Evolutionary conservation across 2,888 invertebrate species (phyloP).

Genomic region (Drosophila austrosaltans): DNA sequence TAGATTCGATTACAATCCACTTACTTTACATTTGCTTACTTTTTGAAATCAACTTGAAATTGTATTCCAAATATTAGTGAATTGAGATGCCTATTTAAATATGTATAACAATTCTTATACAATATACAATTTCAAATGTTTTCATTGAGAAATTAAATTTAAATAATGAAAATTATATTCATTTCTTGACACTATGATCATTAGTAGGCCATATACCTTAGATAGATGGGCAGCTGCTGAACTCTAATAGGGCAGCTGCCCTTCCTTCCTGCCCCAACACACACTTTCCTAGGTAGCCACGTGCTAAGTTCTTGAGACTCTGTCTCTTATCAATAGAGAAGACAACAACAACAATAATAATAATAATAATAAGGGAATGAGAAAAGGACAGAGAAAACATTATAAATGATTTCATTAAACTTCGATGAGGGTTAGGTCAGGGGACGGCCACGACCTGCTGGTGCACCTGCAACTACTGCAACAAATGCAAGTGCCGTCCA

Average conservation of each 20-base stretch:
- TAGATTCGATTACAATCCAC: too few relatives aligned
- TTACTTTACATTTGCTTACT: too few relatives aligned
- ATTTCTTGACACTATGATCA: background rate
- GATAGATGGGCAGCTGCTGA: slow-evolving; percentile 5
- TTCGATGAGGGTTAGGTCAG: slow-evolving; percentile 54
- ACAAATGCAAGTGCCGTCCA: slow-evolving; percentile 12
- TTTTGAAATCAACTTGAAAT: too few relatives aligned
- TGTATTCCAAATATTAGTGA: too few relatives aligned
- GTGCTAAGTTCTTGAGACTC: slow-evolving; percentile 26
- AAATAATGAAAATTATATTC: too few relatives aligned
- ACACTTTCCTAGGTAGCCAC: slow-evolving; percentile 24
- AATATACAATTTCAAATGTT: background rate
- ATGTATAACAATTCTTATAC: too few relatives aligned
- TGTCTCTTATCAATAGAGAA: slow-evolving; percentile 32
- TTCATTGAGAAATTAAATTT: too few relatives aligned
- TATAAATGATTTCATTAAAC: slow-evolving; percentile 75
- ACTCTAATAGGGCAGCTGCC: slow-evolving; percentile 17
- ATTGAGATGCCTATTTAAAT: too few relatives aligned
- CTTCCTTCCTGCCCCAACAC: slow-evolving; percentile 1
- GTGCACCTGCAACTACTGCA: slow-evolving; percentile 52
- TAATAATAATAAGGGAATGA: slow-evolving; percentile 1
- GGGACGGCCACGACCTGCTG: background rate
- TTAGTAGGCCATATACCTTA: background rate
- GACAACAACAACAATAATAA: slow-evolving; percentile 17
- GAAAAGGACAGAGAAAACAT: slow-evolving; percentile 55